phyloP scores from a whole-genome alignment of 1,140 invertebrate species.

The Bombyx mori region ASM3026992v2 NC_085116.1:847001-847500 shows the following conservation, averaged over 20 bases:
- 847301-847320: no score
- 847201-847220: no score
- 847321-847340: no score
- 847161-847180: neutral
- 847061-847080: conserved; percentile 36
- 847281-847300: neutral
- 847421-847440: no score
- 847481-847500: no score
- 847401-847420: neutral
- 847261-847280: neutral
- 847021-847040: neutral
- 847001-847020: conserved; percentile 2
- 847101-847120: conserved; percentile 48
- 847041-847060: conserved; percentile 14
- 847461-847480: no score
- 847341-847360: no score
- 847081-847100: conserved; percentile 35
- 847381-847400: neutral
- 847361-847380: neutral
- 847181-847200: no score
- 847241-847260: neutral
- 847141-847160: neutral
- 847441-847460: no score
- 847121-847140: conserved; percentile 17
- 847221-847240: no score